A percentile compares a stretch with the other conserved stretches of the same genome.
Conservation (phyloP, 2,113 vertebrate species). For the Thymallus thymallus region DNA sequence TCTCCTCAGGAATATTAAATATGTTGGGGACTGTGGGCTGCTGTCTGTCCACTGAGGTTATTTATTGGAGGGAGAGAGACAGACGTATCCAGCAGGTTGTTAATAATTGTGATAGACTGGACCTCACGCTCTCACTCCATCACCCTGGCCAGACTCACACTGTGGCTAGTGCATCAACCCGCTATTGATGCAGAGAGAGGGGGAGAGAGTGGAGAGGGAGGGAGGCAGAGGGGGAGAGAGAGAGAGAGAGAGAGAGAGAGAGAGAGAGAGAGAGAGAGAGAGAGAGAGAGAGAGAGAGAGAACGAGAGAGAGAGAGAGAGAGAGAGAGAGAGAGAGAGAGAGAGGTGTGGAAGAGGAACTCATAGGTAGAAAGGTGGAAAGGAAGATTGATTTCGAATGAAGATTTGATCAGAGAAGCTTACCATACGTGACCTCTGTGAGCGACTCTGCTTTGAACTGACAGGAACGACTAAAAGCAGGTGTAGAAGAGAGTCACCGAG, state of each 20-base stretch:
- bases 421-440: background rate
- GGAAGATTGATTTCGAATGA: background rate
- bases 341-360: background rate
- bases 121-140: constrained; percentile 22
- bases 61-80: constrained; percentile 46
- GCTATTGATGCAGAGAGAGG: background rate
- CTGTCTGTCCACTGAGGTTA: constrained; percentile 51
- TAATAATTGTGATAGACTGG: constrained; percentile 49
- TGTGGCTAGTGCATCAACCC: background rate
- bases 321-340: background rate
- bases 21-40: constrained; percentile 12
- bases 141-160: constrained; percentile 7
- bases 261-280: background rate
- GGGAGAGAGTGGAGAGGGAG: background rate
- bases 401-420: background rate
- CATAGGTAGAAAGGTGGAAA: background rate
- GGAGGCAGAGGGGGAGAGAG: background rate
- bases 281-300: background rate
- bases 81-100: constrained; percentile 36
- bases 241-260: background rate
- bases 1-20: constrained; percentile 24
- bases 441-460: background rate
- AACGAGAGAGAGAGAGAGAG: background rate
- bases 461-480: background rate
- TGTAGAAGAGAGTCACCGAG: background rate